These are phyloP conservation scores for Luperina testacea DNA, from an alignment of 2,888 invertebrate species.

Conservation along the genomic window DNA sequence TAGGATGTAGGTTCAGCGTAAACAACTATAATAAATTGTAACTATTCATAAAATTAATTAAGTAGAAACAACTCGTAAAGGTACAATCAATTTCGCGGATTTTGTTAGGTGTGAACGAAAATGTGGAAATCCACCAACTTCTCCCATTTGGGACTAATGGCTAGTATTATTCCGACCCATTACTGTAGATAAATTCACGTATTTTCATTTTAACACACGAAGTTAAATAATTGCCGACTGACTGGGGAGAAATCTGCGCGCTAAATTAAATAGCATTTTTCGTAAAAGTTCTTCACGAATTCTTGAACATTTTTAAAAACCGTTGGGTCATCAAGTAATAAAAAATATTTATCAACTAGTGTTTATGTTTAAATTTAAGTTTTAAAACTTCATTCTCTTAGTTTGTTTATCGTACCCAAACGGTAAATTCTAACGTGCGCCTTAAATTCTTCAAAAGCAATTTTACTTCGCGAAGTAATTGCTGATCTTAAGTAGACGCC, in stretches of 20 bases:
- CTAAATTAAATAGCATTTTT: not conserved
- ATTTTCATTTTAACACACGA: not conserved
- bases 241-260: not conserved
- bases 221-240: not conserved
- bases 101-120: not conserved
- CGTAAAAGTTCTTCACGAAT: not conserved
- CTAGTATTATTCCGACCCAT: not conserved
- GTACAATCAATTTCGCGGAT: not conserved
- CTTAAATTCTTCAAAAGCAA: slow-evolving; percentile 68
- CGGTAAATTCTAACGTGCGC: slow-evolving; percentile 51
- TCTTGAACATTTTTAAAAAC: not conserved
- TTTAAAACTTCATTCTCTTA: not conserved
- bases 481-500: slow-evolving; percentile 52
- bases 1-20: not conserved
- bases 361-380: slow-evolving; percentile 6
- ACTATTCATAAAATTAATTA: not conserved
- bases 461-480: slow-evolving; percentile 61
- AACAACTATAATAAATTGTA: not conserved
- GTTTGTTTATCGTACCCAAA: slow-evolving; percentile 22
- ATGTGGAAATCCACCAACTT: not conserved
- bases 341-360: not conserved
- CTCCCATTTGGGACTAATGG: not conserved
- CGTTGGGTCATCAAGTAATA: not conserved
- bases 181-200: not conserved
- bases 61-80: not conserved